phyloP scores from a whole-genome alignment of 2,113 vertebrate genomes.

The Amblyopsis rosae region DNA sequence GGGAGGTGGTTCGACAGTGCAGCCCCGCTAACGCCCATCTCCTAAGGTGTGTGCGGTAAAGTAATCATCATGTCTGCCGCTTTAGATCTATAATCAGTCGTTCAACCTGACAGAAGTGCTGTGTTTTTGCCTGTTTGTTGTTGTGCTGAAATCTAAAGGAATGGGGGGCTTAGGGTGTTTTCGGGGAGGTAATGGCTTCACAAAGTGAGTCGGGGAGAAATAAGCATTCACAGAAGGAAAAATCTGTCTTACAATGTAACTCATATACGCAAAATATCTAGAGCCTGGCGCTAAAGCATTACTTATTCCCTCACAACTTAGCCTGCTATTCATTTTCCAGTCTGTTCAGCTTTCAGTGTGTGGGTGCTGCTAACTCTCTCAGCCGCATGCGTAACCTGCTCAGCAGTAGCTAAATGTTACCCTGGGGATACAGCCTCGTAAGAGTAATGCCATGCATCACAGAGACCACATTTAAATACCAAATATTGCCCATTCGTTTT shows the following conservation, averaged over 20 bases:
- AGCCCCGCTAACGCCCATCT: slow-evolving; percentile 62
- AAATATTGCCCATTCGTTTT: slow-evolving; percentile 77
- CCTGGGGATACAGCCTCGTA: slow-evolving; percentile 74
- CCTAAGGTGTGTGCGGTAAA: slow-evolving; percentile 68
- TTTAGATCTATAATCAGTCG: slow-evolving; percentile 72
- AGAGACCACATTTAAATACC: slow-evolving; percentile 77
- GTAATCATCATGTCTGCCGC: slow-evolving; percentile 73
- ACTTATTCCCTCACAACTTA: slow-evolving; percentile 72
- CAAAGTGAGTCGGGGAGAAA: slow-evolving; percentile 67
- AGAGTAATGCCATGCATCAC: slow-evolving; percentile 77
- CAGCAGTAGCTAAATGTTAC: slow-evolving; percentile 74
- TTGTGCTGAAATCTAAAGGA: slow-evolving; percentile 55
- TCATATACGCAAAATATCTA: slow-evolving; percentile 63
- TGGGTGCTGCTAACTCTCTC: slow-evolving; percentile 70
- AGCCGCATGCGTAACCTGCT: slow-evolving; percentile 66
- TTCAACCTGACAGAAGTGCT: slow-evolving; percentile 65
- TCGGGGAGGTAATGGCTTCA: slow-evolving; percentile 65
- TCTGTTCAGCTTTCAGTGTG: slow-evolving; percentile 69
- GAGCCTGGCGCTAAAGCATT: slow-evolving; percentile 62
- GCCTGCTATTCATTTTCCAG: slow-evolving; percentile 66
- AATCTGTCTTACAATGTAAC: slow-evolving; percentile 60
- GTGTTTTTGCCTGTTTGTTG: slow-evolving; percentile 43
- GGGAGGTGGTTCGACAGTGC: slow-evolving; percentile 64
- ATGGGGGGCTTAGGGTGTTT: slow-evolving; percentile 51
- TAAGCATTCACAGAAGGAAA: slow-evolving; percentile 64